phyloP scores from a whole-genome alignment of 2,113 vertebrate species.

The Ptilonorhynchus violaceus region DNA sequence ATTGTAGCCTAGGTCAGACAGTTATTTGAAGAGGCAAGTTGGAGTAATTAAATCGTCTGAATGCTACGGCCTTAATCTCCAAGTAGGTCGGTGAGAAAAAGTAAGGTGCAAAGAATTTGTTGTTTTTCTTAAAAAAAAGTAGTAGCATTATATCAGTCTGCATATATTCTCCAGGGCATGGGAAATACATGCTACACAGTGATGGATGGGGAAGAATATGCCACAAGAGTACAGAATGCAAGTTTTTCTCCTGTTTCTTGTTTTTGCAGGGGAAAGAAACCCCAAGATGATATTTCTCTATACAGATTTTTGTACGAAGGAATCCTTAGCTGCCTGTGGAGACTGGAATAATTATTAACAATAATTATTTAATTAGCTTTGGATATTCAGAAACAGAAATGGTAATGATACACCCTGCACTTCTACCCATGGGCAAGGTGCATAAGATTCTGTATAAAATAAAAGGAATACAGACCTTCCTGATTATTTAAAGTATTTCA shows the following conservation, averaged over 20 bases:
- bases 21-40: neutral
- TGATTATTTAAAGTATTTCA: slow-evolving; percentile 32
- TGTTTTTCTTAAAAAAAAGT: neutral
- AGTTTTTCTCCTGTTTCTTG: neutral
- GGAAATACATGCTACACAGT: neutral
- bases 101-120: neutral
- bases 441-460: neutral
- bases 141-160: neutral
- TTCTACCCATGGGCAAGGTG: neutral
- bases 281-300: neutral
- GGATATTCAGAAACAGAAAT: slow-evolving; percentile 27
- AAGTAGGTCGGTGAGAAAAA: neutral
- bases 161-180: neutral
- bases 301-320: neutral
- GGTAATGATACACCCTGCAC: neutral
- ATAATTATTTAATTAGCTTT: slow-evolving; percentile 26
- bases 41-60: neutral
- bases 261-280: neutral
- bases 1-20: neutral
- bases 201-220: neutral
- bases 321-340: neutral
- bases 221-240: neutral
- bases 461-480: neutral
- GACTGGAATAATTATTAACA: slow-evolving; percentile 30
- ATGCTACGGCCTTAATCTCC: neutral